These are phyloP conservation scores for Hipparchia semele DNA, from an alignment of 2,888 invertebrate species.

Conservation along the genomic window DNA sequence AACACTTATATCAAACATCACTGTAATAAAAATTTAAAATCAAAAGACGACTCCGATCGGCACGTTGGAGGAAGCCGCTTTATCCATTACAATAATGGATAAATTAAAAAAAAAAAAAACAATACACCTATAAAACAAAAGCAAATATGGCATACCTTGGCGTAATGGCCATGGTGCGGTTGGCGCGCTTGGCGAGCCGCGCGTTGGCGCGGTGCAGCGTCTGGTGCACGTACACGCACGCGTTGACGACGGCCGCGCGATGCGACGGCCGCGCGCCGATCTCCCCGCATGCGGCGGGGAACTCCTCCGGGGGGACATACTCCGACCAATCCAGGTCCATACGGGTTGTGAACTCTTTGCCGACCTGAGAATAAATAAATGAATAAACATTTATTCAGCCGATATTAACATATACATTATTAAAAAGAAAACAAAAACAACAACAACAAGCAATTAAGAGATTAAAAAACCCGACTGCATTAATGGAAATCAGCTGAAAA, in stretches of 20 bases:
- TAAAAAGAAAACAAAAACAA: no score
- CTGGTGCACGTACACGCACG: constrained; percentile 99
- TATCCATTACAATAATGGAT: no score
- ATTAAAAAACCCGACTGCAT: no score
- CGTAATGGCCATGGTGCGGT: constrained; percentile 98
- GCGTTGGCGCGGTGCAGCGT: constrained; percentile 98
- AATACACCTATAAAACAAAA: background rate
- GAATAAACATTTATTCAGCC: no score
- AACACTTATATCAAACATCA: no score
- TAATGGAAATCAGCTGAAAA: no score
- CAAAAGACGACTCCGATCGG: no score
- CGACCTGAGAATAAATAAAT: constrained; percentile 81
- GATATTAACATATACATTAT: no score
- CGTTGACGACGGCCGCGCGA: constrained; percentile 98
- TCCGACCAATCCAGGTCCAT: constrained; percentile 95
- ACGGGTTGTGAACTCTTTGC: constrained; percentile 97
- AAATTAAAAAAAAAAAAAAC: no score
- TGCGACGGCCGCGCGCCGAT: constrained; percentile 90
- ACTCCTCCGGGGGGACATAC: constrained; percentile 94
- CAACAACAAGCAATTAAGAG: no score
- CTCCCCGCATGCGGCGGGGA: constrained; percentile 93
- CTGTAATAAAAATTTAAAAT: no score
- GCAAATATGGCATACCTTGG: constrained; percentile 85
- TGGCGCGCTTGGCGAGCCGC: constrained; percentile 94
- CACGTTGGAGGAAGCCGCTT: no score